phyloP scores from a whole-genome alignment of 2,888 invertebrate species.

The Tetheella fluctuosa region DNA sequence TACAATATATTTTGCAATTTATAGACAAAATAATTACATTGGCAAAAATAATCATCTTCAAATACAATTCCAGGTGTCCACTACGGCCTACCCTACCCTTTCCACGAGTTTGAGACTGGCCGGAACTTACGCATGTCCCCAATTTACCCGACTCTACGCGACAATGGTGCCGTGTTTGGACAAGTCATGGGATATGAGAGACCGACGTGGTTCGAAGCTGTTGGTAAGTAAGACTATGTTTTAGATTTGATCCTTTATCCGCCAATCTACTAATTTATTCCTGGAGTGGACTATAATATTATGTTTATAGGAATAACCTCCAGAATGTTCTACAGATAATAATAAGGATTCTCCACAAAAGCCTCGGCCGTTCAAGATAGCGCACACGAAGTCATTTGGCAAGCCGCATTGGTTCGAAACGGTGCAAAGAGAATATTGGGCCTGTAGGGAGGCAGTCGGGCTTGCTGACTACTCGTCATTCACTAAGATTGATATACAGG shows the following conservation, averaged over 20 bases:
- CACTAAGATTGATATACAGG: slow-evolving; percentile 97
- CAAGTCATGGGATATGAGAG: slow-evolving; percentile 99
- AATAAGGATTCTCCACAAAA: slow-evolving; percentile 47
- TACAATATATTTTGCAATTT: too few species aligned
- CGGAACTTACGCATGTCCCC: slow-evolving; percentile 97
- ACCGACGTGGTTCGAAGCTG: slow-evolving; percentile 93
- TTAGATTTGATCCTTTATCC: too few species aligned
- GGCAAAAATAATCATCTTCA: background rate
- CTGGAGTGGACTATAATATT: background rate
- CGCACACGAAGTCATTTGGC: slow-evolving; percentile 92
- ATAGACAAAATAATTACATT: too few species aligned
- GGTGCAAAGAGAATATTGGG: slow-evolving; percentile 95
- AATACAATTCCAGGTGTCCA: slow-evolving; percentile 83
- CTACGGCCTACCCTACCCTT: slow-evolving; percentile 92
- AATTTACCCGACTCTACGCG: slow-evolving; percentile 95
- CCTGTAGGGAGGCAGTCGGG: slow-evolving; percentile 96
- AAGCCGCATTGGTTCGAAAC: slow-evolving; percentile 97
- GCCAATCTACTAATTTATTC: too few species aligned
- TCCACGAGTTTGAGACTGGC: slow-evolving; percentile 93
- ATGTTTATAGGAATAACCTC: background rate
- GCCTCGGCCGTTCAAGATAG: slow-evolving; percentile 85
- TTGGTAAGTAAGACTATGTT: slow-evolving; percentile 59
- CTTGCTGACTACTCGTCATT: slow-evolving; percentile 98
- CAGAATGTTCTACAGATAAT: slow-evolving; percentile 62
- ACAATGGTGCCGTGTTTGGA: slow-evolving; percentile 97